Percentiles rank a stretch among this genome's conserved stretches.
phyloP scores from a whole-genome alignment of 2,888 invertebrate genomes.

The Brachyopa scutellaris region DNA sequence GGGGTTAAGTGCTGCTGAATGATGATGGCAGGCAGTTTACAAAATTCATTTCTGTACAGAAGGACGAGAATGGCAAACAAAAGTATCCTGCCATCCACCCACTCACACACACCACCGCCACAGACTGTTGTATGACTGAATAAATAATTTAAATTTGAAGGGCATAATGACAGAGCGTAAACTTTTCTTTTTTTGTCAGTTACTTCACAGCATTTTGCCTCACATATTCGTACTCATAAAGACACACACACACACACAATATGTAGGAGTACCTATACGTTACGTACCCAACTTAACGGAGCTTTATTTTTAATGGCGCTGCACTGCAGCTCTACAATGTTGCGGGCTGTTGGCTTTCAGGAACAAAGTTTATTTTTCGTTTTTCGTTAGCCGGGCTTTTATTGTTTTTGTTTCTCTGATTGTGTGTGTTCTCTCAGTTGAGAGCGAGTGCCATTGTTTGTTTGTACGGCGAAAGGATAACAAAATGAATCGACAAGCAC shows the following conservation, averaged over 20 bases:
- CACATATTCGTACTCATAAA: not conserved
- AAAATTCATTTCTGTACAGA: constrained; percentile 61
- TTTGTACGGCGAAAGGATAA: constrained; percentile 8
- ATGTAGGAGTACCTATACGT: no score
- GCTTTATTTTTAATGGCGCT: constrained; percentile 66
- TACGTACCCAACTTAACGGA: constrained; percentile 49
- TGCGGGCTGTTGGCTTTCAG: constrained; percentile 61
- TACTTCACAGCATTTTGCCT: constrained; percentile 26
- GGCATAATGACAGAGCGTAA: constrained; percentile 63
- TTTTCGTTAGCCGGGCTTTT: constrained; percentile 25
- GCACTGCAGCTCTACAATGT: constrained; percentile 60
- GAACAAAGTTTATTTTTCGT: constrained; percentile 24
- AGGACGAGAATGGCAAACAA: constrained; percentile 52
- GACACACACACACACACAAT: not conserved
- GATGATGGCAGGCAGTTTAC: constrained; percentile 59
- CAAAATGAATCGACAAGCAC: not conserved
- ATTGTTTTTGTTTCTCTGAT: constrained; percentile 49
- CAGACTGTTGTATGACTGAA: constrained; percentile 41
- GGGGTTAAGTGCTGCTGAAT: constrained; percentile 54
- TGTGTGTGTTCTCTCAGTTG: constrained; percentile 34
- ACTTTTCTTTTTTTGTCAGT: constrained; percentile 51
- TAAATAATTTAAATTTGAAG: constrained; percentile 70
- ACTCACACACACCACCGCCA: not conserved
- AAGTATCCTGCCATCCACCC: constrained; percentile 12
- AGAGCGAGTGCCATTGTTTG: constrained; percentile 54